These are phyloP conservation scores for Aethina tumida DNA, from an alignment of 1,140 invertebrate genomes.

Conservation along the genomic window DNA sequence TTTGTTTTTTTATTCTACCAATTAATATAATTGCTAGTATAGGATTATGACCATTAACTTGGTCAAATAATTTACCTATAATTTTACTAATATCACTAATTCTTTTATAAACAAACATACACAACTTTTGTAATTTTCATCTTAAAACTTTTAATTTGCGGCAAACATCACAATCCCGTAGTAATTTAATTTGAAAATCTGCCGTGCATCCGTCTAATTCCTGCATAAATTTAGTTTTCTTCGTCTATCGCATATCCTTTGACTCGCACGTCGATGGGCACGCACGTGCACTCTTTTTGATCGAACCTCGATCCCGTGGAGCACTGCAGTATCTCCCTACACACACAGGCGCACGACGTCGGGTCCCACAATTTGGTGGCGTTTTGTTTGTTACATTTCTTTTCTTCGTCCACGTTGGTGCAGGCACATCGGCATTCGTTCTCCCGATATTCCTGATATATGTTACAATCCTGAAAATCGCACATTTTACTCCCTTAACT, in stretches of 20 bases:
- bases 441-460: conserved; percentile 44
- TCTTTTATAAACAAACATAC: not conserved
- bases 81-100: not conserved
- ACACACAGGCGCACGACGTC: conserved; percentile 46
- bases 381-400: conserved; percentile 42
- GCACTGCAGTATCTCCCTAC: conserved; percentile 43
- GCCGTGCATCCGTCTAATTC: not conserved
- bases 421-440: conserved; percentile 49
- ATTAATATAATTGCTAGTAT: too few relatives aligned
- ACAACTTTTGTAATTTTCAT: not conserved
- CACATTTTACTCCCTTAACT: conserved; percentile 9
- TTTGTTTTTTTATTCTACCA: too few relatives aligned
- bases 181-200: not conserved
- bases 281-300: conserved; percentile 48
- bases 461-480: conserved; percentile 44
- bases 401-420: conserved; percentile 46
- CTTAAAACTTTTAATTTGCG: not conserved
- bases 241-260: conserved; percentile 11
- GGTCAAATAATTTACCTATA: conserved; percentile 4
- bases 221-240: not conserved
- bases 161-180: not conserved
- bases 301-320: conserved; percentile 50
- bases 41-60: too few relatives aligned
- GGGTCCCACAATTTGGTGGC: conserved; percentile 50
- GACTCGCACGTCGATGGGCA: conserved; percentile 17